phyloP scores from a whole-genome alignment of 2,888 invertebrate species.

The Petrolisthes cinctipes region DNA sequence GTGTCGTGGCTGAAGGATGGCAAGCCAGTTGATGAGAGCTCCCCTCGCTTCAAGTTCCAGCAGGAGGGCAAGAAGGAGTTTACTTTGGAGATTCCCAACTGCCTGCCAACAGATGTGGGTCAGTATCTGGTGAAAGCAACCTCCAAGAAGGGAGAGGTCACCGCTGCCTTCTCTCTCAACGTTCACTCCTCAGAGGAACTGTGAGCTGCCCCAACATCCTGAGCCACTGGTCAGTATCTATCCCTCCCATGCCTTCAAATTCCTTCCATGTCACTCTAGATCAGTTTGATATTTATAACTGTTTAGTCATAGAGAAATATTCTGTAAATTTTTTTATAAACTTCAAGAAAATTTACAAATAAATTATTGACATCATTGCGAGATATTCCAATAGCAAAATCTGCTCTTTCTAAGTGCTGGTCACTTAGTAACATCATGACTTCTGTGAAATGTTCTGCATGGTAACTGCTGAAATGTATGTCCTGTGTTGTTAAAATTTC shows the following conservation, averaged over 20 bases:
- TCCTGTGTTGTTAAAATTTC: not conserved
- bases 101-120: slow-evolving; percentile 83
- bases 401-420: too few species aligned
- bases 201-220: slow-evolving; percentile 36
- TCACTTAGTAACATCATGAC: too few species aligned
- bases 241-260: too few species aligned
- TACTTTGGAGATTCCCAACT: slow-evolving; percentile 82
- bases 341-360: too few species aligned
- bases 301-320: too few species aligned
- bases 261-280: too few species aligned
- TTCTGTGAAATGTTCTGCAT: too few species aligned
- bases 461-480: too few species aligned
- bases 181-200: slow-evolving; percentile 71
- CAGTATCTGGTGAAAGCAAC: slow-evolving; percentile 89
- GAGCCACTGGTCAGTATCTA: slow-evolving; percentile 29
- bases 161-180: slow-evolving; percentile 89
- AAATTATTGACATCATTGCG: too few species aligned
- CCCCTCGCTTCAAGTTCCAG: slow-evolving; percentile 83
- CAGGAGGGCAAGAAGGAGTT: slow-evolving; percentile 84
- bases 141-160: slow-evolving; percentile 86
- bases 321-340: too few species aligned
- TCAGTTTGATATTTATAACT: too few species aligned
- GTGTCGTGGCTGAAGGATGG: slow-evolving; percentile 92
- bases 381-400: too few species aligned
- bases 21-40: slow-evolving; percentile 85